phyloP scores from a whole-genome alignment of 2,797 vertebrate species.

The Labeo calbasu region DNA sequence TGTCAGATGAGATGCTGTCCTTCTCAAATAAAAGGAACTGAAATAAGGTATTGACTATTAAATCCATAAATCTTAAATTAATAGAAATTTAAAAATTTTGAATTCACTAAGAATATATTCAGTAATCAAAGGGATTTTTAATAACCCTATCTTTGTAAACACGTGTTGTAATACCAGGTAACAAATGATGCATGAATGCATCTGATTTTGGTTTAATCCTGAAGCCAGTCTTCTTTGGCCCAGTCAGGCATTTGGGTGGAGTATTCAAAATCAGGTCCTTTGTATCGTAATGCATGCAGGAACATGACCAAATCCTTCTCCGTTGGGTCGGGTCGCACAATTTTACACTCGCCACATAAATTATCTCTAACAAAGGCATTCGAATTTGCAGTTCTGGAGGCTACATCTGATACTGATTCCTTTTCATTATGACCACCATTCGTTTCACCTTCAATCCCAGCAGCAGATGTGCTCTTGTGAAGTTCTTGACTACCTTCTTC shows the following conservation, averaged over 20 bases:
- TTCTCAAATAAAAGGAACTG: neutral
- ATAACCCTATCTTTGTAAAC: neutral
- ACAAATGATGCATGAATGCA: slow-evolving; percentile 1
- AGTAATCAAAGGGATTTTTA: neutral
- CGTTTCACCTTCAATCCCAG: slow-evolving; percentile 19
- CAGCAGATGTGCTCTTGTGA: neutral
- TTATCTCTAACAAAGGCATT: slow-evolving; percentile 74
- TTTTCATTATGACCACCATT: slow-evolving; percentile 16
- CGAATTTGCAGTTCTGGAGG: neutral
- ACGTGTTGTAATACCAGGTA: neutral
- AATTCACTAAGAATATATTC: slow-evolving; percentile 1
- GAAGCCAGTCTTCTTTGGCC: slow-evolving; percentile 90
- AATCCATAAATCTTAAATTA: neutral
- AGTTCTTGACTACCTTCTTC: slow-evolving; percentile 14
- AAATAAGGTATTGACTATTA: neutral
- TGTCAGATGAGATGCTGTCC: neutral
- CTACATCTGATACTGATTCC: neutral
- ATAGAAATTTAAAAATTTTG: neutral
- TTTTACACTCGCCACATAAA: slow-evolving; percentile 89
- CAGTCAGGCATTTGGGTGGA: slow-evolving; percentile 86
- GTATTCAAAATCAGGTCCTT: slow-evolving; percentile 93
- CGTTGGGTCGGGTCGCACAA: slow-evolving; percentile 84
- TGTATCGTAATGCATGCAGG: slow-evolving; percentile 92
- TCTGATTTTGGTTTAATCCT: slow-evolving; percentile 59
- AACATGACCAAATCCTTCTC: slow-evolving; percentile 94